Base-by-base conservation (phyloP, 2,888 invertebrate genomes). In the Lagria hirta region DNA sequence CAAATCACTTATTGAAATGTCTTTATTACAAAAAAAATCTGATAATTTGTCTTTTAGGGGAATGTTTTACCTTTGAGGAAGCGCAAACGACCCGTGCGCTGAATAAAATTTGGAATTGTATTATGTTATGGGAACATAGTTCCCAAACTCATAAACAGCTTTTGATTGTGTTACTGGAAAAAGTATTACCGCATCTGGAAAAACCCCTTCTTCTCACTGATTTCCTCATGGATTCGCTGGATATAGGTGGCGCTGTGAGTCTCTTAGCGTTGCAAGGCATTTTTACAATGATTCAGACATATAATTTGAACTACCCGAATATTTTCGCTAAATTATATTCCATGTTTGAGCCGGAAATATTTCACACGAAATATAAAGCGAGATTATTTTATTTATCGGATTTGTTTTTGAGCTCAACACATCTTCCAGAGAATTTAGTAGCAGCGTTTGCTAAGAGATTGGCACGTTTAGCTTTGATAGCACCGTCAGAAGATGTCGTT, bases 251-350 rank as follows among this genome's bases (percentile, higher is more conserved):
- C 4, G 83, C 89, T 0, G 82, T 92, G 47, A 88, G 93, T 65
- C 78, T 97, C 64, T 74, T 98, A 35, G 92, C 96, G 0, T 75
- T 98, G 6, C 94, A 95, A 68, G 95, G 96, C 11, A 83, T 97
- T 36, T 88, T 94, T 66, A 83, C 88, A 33, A 78, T 98, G 51
- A 91, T 97, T 45, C 86, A 89, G 52, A 84, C 86, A 48, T 86
- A 94, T 73, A 96, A 97, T 75, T 81, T 98, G 73, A 88, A 95
- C 61, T 96, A 95, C 73, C 96, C 97, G 0, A 88, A 93, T 67
- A 91, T 98, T 68, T 98, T 92, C 73, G 83, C 83, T 57, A 93
- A 96, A 62, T 77, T 98, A n/a, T 98, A 98, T 74, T 86, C 87
- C 11, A 85, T 98, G 83, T 88, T 95, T 64, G 87, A 90, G 62